Percentiles rank a stretch among this genome's conserved stretches.
These are phyloP conservation scores for Mylabris phalerata DNA, from an alignment of 1,140 invertebrate genomes.

Conservation along the genomic window DNA sequence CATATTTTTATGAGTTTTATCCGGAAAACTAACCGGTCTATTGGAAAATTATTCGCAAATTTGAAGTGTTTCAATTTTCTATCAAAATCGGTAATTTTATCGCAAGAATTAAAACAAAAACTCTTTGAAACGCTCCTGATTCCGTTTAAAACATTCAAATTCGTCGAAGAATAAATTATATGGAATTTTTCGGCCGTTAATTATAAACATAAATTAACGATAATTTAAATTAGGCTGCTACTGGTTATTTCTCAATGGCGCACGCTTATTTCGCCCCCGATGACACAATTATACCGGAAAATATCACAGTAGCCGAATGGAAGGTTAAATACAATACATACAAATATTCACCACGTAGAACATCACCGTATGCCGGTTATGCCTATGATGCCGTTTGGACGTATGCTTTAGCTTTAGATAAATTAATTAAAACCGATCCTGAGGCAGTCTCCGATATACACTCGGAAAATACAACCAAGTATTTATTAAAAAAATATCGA, in stretches of 20 bases:
- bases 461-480: conserved; percentile 51
- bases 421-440: conserved; percentile 52
- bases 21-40: neutral
- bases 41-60: no score
- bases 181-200: no score
- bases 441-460: conserved; percentile 54
- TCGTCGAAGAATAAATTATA: no score
- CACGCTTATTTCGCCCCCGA: conserved; percentile 61
- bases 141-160: no score
- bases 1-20: no score
- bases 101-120: no score
- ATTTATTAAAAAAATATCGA: conserved; percentile 26
- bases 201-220: neutral
- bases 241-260: conserved; percentile 66
- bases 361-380: conserved; percentile 64
- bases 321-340: conserved; percentile 42
- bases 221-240: conserved; percentile 51
- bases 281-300: conserved; percentile 58
- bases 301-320: conserved; percentile 55
- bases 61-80: no score
- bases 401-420: conserved; percentile 66
- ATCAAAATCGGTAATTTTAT: no score
- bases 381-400: conserved; percentile 82
- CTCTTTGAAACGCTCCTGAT: no score
- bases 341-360: conserved; percentile 4